Evolutionary conservation across 2,797 vertebrate species (phyloP), one percentile per base, ranked within the genome.

Genomic region (Hyperoplus immaculatus): DNA sequence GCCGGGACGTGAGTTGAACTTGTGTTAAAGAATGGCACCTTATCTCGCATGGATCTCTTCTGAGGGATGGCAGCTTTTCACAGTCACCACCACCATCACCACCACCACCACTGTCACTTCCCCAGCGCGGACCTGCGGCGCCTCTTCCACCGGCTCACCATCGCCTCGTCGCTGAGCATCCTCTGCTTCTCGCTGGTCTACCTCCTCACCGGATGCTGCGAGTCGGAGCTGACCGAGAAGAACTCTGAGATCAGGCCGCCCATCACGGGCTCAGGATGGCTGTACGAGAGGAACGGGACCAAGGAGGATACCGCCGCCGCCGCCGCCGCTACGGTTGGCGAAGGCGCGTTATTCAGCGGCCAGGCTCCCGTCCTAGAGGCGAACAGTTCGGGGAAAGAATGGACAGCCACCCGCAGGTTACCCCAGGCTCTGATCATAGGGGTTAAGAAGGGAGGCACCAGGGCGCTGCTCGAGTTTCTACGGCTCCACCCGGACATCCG

Each of bases 361-460:
- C 79, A 29, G 29, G 29, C 60, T 1, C 43, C 87, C 10, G 87
- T 78, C 46, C 72, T 85, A 80, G 93, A 94, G 70, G 54, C 60
- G 2, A 93, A 92, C 82, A 84, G 77, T 83, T 85, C 93, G 0
- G 90, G 79, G 14, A 94, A 87, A 15, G 95, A 95, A 16, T 95
- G 95, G 94, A 95, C 92, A 2, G 94, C 95, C 29, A 80, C 80
- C 1, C 91, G 95, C 59, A 90, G 95, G 76, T 77, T 96, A 13
- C 96, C 96, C 14, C 95, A 95, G 85, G 95, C 95, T 61, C 92
- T 96, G 11, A 96, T 96, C 59, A 94, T 96, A 41, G 96, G 96
- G 46, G 96, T 96, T 18, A 96, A 96, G 75, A 96, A 96, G 55
- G 95, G 95, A 53, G 95, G 95, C 59, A 96, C 95, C 43, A 81